A percentile compares a stretch with the other conserved stretches of the same genome.
phyloP scores from a whole-genome alignment of 1,140 invertebrate genomes.

The Potamilus streckersoni region DNA sequence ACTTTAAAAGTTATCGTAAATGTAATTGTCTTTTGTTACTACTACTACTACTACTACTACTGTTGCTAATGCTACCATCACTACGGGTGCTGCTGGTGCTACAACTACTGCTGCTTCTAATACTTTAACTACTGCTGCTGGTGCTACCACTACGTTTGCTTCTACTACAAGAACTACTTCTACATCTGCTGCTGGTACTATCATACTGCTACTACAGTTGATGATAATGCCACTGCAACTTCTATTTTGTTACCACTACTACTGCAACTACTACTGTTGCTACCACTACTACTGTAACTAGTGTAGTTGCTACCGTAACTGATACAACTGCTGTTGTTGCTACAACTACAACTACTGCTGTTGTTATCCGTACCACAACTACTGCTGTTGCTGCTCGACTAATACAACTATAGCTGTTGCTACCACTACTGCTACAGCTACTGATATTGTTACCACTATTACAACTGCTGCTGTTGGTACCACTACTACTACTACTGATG shows the following conservation, averaged over 20 bases:
- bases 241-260: slow-evolving; percentile 24
- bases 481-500: slow-evolving; percentile 22
- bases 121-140: slow-evolving; percentile 11
- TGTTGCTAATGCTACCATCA: slow-evolving; percentile 17
- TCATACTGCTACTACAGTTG: slow-evolving; percentile 25
- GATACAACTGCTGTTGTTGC: slow-evolving; percentile 5
- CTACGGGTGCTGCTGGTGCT: slow-evolving; percentile 20
- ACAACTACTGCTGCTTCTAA: slow-evolving; percentile 19
- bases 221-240: slow-evolving; percentile 19
- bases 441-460: slow-evolving; percentile 23
- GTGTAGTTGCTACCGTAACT: slow-evolving; percentile 8
- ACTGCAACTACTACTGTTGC: slow-evolving; percentile 19
- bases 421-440: background rate
- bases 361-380: slow-evolving; percentile 18
- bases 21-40: background rate
- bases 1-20: too few species aligned
- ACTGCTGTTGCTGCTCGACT: slow-evolving; percentile 16
- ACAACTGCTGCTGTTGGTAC: slow-evolving; percentile 25
- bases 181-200: slow-evolving; percentile 18
- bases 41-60: slow-evolving; percentile 19
- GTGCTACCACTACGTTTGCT: slow-evolving; percentile 13
- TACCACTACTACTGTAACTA: slow-evolving; percentile 25
- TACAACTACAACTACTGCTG: slow-evolving; percentile 27
- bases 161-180: slow-evolving; percentile 11
- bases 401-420: too few species aligned